Evolutionary conservation across 2,888 invertebrate species (phyloP).

Genomic region (Coelogynopora nodosa): DNA sequence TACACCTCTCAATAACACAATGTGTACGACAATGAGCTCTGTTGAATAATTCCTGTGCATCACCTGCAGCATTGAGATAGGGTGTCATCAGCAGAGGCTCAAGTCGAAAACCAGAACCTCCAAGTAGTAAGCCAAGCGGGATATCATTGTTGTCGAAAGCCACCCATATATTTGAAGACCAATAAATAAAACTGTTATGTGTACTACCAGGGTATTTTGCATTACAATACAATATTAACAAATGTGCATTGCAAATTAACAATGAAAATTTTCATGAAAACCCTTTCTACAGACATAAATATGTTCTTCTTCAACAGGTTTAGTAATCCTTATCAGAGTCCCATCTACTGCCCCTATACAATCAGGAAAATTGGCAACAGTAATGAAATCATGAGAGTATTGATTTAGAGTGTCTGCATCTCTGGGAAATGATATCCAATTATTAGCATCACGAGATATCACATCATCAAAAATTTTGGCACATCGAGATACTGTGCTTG

Average conservation of each 20-base stretch:
- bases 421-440: neutral
- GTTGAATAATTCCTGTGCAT: neutral
- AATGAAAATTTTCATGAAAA: neutral
- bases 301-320: neutral
- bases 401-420: neutral
- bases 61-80: neutral
- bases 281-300: conserved; percentile 12
- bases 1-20: neutral
- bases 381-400: neutral
- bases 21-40: neutral
- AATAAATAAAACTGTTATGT: neutral
- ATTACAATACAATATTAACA: neutral
- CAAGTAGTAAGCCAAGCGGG: neutral
- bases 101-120: neutral
- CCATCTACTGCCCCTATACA: conserved; percentile 6
- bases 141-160: neutral
- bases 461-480: neutral
- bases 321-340: neutral
- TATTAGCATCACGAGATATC: neutral
- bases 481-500: neutral
- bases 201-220: neutral
- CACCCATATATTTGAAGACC: neutral
- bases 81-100: neutral
- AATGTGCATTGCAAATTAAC: neutral
- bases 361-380: conserved; percentile 5